Evolutionary conservation across 64 coral and sea anemone genomes (phyloP).

Genomic region (Cladopsammia gracilis): DNA sequence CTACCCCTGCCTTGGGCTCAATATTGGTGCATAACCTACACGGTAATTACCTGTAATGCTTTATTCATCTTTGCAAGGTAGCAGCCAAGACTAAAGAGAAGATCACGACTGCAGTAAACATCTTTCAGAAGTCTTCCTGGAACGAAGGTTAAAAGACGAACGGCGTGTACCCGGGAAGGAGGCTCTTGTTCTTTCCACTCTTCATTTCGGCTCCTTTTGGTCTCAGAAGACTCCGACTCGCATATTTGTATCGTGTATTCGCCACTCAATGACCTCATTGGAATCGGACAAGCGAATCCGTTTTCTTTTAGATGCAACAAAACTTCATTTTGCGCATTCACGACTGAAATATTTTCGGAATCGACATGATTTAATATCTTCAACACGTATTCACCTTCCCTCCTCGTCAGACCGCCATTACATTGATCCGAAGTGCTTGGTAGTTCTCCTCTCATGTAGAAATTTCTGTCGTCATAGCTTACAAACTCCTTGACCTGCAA

Average conservation of each 20-base stretch:
- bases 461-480: slow-evolving; percentile 64
- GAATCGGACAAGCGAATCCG: slow-evolving; percentile 37
- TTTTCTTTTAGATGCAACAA: slow-evolving; percentile 46
- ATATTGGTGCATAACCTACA: too few relatives aligned
- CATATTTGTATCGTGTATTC: background rate
- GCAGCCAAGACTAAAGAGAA: slow-evolving; percentile 45
- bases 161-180: background rate
- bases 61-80: slow-evolving; percentile 54
- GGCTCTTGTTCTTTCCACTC: background rate
- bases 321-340: slow-evolving; percentile 62
- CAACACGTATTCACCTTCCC: slow-evolving; percentile 47
- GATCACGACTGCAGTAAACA: background rate
- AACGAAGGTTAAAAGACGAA: slow-evolving; percentile 57
- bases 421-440: background rate
- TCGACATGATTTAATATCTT: slow-evolving; percentile 68
- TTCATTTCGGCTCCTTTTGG: background rate
- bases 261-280: slow-evolving; percentile 14
- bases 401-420: background rate
- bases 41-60: slow-evolving; percentile 34
- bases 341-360: slow-evolving; percentile 12
- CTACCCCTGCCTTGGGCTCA: too few relatives aligned
- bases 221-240: background rate
- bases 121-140: slow-evolving; percentile 39
- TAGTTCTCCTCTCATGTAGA: slow-evolving; percentile 56
- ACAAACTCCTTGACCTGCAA: slow-evolving; percentile 50